Evolutionary conservation across 2,888 invertebrate species (phyloP).

Genomic region (Geotrupes spiniger): DNA sequence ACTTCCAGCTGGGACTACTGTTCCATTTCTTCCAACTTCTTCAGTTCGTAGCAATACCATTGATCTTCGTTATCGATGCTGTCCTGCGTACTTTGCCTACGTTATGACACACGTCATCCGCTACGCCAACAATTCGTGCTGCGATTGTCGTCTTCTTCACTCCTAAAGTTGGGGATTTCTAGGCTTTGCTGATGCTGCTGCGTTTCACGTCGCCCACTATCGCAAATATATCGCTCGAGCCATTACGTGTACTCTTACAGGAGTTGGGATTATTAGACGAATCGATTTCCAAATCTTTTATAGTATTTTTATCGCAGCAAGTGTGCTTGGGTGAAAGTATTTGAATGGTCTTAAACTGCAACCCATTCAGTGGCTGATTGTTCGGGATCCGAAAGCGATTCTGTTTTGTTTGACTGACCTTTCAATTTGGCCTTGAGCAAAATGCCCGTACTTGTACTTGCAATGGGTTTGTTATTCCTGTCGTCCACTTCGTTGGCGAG

Average conservation of each 20-base stretch:
- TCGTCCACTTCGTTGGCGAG: conserved; percentile 61
- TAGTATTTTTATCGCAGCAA: conserved; percentile 30
- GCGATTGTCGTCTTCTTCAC: conserved; percentile 76
- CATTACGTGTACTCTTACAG: conserved; percentile 61
- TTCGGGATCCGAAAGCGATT: conserved; percentile 74
- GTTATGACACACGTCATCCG: conserved; percentile 78
- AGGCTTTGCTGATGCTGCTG: conserved; percentile 71
- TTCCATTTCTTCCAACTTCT: conserved; percentile 84
- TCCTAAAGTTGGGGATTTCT: conserved; percentile 68
- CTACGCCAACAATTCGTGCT: conserved; percentile 88
- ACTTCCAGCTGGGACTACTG: conserved; percentile 66
- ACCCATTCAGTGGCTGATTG: conserved; percentile 71
- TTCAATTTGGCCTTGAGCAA: conserved; percentile 79
- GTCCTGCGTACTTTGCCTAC: conserved; percentile 88
- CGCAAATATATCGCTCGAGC: conserved; percentile 64
- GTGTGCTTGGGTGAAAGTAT: conserved; percentile 42
- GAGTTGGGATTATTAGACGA: conserved; percentile 56
- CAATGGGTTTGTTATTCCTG: conserved; percentile 42
- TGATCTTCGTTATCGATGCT: conserved; percentile 92
- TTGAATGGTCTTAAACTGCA: conserved; percentile 34
- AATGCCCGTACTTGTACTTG: conserved; percentile 72
- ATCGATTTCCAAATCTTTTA: conserved; percentile 39
- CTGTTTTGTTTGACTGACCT: conserved; percentile 55
- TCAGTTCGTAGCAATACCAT: conserved; percentile 86
- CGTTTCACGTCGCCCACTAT: conserved; percentile 74